Percentiles rank a stretch among this genome's conserved stretches.
These are phyloP conservation scores for Phalanger gymnotis DNA, from an alignment of 2,797 vertebrate genomes.

Conservation along the genomic window DNA sequence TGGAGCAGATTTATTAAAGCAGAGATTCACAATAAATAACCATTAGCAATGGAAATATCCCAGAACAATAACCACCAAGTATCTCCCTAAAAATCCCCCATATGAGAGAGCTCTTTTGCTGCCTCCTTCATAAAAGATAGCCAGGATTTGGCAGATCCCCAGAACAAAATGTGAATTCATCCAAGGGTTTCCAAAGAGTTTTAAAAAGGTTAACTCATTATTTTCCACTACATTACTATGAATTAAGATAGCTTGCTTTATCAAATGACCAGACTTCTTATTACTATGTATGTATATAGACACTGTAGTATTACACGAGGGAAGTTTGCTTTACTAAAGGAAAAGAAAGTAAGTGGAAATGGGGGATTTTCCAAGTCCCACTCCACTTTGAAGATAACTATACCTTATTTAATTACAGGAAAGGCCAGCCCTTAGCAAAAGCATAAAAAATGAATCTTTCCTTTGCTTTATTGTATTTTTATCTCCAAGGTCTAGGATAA, in stretches of 20 bases:
- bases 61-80: conserved; percentile 38
- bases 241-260: conserved; percentile 33
- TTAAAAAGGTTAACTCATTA: conserved; percentile 53
- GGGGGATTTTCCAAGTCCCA: not conserved
- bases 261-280: conserved; percentile 23
- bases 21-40: conserved; percentile 62
- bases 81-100: conserved; percentile 27
- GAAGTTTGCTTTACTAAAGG: conserved; percentile 24
- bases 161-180: conserved; percentile 48
- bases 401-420: not conserved
- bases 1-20: conserved; percentile 47
- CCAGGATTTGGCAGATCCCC: conserved; percentile 41
- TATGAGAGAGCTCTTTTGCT: conserved; percentile 47
- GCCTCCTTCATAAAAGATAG: conserved; percentile 31
- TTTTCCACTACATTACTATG: conserved; percentile 37
- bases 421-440: conserved; percentile 15
- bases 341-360: conserved; percentile 5
- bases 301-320: not conserved
- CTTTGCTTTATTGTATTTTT: conserved; percentile 18
- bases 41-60: conserved; percentile 55
- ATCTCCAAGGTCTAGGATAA: not conserved
- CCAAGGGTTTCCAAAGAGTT: conserved; percentile 56
- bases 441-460: conserved; percentile 42
- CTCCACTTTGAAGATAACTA: not conserved
- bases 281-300: conserved; percentile 30